Evolutionary conservation across 2,113 vertebrate species (phyloP), one percentile per base, ranked within the genome.

Genomic region (Cephalophus harveyi): DNA sequence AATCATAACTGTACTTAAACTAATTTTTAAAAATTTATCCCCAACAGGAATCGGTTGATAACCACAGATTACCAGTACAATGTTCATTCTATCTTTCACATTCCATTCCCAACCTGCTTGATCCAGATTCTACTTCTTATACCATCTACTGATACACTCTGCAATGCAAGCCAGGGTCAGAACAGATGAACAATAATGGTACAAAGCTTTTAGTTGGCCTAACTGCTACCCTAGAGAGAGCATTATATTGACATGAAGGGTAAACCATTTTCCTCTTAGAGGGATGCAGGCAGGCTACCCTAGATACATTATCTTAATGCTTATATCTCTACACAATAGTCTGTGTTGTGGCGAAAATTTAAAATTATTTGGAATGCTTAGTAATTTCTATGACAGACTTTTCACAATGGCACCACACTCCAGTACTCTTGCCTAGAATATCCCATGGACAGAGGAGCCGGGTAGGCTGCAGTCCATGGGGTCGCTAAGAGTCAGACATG

Each of bases 361-460:
- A 33, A 89, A 93, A 93, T 87, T 71, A 94, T 48, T 79, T 62
- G 48, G 25, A 96, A 97, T 79, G 87, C 25, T 91, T 15, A 71
- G 25, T 59, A 64, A 96, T 50, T 97, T 93, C 62, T 81, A n/a
- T 27, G 54, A 59, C 15, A 57, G 36, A 30, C 21, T 81, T 67
- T 95, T 74, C 4, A 23, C 57, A 59, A 59, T 59, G 57, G 57
- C 57, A 59, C 10, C 23, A 7, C 57, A 59, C 10, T 11, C 23
- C 25, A 59, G 57, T 59, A 59, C 25, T 59, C 57, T 11, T 12
- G 10, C 23, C 23, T 59, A 59, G 9, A 27, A 59, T 59, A 27
- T 59, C 23, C 57, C 57, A 59, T 12, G 23, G 57, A 59, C 23
- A 59, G 57, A 27, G 10, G 57, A 59, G 23, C 23, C 4, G 23